These are phyloP conservation scores for Tipula confusa DNA, from an alignment of 2,888 invertebrate genomes.

Conservation along the genomic window DNA sequence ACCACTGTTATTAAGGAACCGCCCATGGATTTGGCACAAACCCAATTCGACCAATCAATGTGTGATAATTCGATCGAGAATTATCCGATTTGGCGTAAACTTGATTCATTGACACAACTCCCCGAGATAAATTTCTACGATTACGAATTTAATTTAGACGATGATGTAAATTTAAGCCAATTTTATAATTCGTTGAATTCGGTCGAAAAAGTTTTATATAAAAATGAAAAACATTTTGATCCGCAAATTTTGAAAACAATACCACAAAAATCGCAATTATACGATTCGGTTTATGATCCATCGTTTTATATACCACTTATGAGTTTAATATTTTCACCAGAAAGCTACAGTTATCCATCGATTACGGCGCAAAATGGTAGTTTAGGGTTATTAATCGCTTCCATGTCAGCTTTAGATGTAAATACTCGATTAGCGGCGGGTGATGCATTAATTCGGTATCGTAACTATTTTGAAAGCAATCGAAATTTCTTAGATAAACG, in stretches of 20 bases:
- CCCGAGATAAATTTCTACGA: slow-evolving; percentile 41
- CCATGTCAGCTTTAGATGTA: slow-evolving; percentile 63
- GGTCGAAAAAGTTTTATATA: not conserved
- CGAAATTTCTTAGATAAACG: slow-evolving; percentile 42
- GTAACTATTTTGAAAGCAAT: slow-evolving; percentile 61
- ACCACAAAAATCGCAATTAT: slow-evolving; percentile 42
- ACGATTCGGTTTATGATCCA: slow-evolving; percentile 68
- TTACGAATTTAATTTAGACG: not conserved
- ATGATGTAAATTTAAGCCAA: not conserved
- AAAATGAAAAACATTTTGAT: slow-evolving; percentile 36
- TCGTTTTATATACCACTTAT: slow-evolving; percentile 75
- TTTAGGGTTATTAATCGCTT: slow-evolving; percentile 65
- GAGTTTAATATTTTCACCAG: slow-evolving; percentile 68
- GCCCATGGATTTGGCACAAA: slow-evolving; percentile 66
- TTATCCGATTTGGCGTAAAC: slow-evolving; percentile 62
- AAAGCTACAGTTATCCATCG: slow-evolving; percentile 67
- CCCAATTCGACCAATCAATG: slow-evolving; percentile 61
- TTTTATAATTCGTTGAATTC: slow-evolving; percentile 39
- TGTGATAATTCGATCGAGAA: slow-evolving; percentile 64
- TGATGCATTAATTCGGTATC: slow-evolving; percentile 68
- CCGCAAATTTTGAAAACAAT: slow-evolving; percentile 42
- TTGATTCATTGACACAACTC: slow-evolving; percentile 48
- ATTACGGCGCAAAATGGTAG: slow-evolving; percentile 66
- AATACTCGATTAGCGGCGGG: slow-evolving; percentile 68
- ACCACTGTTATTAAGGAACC: slow-evolving; percentile 64